phyloP scores from a whole-genome alignment of 2,113 vertebrate species.

The Gnathonemus longibarbis region DNA sequence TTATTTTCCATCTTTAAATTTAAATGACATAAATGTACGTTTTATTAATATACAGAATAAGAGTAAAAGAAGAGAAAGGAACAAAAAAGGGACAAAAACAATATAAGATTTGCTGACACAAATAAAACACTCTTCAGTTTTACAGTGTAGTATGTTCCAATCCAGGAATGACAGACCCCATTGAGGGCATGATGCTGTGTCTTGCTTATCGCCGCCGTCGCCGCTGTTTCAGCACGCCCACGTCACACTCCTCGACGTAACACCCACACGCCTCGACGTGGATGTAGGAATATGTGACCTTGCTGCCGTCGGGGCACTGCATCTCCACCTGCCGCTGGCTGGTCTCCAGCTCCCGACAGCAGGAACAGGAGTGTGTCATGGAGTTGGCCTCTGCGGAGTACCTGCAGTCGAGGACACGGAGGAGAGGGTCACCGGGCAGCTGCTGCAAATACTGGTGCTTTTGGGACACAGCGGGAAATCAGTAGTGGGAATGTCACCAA shows the following conservation, averaged over 20 bases:
- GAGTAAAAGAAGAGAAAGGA: not conserved
- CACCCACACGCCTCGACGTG: constrained; percentile 65
- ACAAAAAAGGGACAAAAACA: not conserved
- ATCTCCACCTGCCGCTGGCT: constrained; percentile 55
- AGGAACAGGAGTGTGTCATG: constrained; percentile 62
- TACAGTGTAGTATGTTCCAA: not conserved
- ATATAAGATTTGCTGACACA: not conserved
- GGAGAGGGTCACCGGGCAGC: not conserved
- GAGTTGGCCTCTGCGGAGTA: constrained; percentile 66
- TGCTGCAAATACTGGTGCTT: not conserved
- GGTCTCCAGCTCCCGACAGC: constrained; percentile 66
- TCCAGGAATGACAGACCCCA: not conserved
- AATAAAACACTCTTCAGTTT: not conserved
- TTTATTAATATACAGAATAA: not conserved
- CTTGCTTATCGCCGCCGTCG: not conserved
- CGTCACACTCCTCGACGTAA: not conserved
- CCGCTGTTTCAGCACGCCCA: not conserved
- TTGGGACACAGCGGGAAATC: not conserved
- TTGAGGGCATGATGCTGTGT: not conserved
- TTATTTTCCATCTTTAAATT: not conserved
- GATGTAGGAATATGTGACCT: constrained; percentile 51
- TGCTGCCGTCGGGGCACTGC: constrained; percentile 57
- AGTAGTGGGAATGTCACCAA: not conserved
- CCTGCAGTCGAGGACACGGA: constrained; percentile 46
- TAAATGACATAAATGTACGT: not conserved